Evolutionary conservation across 2,888 invertebrate genomes (phyloP), one percentile per base, ranked within the genome.

Genomic region (Matsumyia berberina): DNA sequence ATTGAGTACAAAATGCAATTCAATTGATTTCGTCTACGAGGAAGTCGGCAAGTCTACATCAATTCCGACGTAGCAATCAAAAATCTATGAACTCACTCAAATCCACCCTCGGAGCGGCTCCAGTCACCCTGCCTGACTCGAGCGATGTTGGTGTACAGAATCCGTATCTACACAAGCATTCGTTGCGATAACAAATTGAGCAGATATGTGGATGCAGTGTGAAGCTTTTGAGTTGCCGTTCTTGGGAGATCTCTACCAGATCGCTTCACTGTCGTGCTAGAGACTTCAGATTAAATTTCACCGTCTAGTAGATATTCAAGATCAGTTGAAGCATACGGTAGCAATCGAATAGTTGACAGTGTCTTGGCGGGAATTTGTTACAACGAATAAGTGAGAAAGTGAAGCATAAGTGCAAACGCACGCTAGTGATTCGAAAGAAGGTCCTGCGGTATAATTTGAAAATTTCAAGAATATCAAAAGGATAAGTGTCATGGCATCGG

Each of bases 281-380:
- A 51, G 53, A 35, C 55, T n/a, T n/a, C 49, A 78, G 83, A 83
- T 83, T 83, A 83, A 64, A 78, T 69, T 67, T 57, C 78, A 73
- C 19, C 57, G 73, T 57, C 62, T 57, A n/a, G 11, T 33, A 69
- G 69, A 79, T 44, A 69, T 53, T 69, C 51, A 55, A 69, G 62
- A 74, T 83, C 83, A 83, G 83, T 83, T 58, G 67, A 17, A 49
- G 78, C 64, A 49, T 31, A 69, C 73, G 44, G n/a, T 57, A 69
- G 42, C 31, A 17, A 53, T 74, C 69, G 73, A 69, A 6, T 69
- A 58, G 70, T 39, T 37, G 49, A 7, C n/a, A 12, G 11, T 46
- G 6, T 11, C 15, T 53, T 29, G 11, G 53, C 39, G 57, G 31
- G 57, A 57, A 9, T 33, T 9, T 46, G 5, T 37, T 12, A 3